Percentiles rank a stretch among this genome's conserved stretches.
phyloP scores from a whole-genome alignment of 1,140 invertebrate genomes.

The Megathymus violae region DNA sequence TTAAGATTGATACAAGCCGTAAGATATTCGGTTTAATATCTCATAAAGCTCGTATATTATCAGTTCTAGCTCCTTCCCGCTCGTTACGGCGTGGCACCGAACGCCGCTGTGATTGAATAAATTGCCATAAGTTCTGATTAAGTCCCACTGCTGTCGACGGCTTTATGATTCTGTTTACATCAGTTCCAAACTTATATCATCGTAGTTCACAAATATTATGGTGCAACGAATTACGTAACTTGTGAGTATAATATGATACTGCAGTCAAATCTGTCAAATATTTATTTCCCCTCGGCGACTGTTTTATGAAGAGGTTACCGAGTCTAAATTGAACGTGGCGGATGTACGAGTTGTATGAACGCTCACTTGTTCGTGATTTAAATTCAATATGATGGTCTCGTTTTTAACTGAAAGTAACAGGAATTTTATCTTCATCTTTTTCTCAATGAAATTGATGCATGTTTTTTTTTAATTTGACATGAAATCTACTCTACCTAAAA shows the following conservation, averaged over 20 bases:
- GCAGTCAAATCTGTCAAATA: background rate
- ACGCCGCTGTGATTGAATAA: background rate
- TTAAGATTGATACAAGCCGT: background rate
- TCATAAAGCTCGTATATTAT: conserved; percentile 1
- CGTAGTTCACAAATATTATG: conserved; percentile 2
- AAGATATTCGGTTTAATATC: background rate
- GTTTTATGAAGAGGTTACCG: no score
- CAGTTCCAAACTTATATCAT: conserved; percentile 2
- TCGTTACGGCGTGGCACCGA: background rate
- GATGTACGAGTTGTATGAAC: no score
- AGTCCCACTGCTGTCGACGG: background rate
- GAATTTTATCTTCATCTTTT: no score
- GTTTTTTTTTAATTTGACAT: no score
- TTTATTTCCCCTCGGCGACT: no score
- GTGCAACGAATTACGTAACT: background rate
- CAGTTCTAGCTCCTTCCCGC: background rate
- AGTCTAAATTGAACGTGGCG: no score
- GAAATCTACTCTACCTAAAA: no score
- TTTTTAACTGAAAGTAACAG: no score
- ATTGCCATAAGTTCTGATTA: conserved; percentile 4
- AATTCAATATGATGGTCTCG: no score
- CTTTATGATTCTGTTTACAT: background rate
- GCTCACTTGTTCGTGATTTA: no score
- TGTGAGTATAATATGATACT: background rate
- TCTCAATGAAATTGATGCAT: no score